These are phyloP conservation scores for Betta splendens DNA, from an alignment of 2,797 vertebrate species.

Conservation along the genomic window DNA sequence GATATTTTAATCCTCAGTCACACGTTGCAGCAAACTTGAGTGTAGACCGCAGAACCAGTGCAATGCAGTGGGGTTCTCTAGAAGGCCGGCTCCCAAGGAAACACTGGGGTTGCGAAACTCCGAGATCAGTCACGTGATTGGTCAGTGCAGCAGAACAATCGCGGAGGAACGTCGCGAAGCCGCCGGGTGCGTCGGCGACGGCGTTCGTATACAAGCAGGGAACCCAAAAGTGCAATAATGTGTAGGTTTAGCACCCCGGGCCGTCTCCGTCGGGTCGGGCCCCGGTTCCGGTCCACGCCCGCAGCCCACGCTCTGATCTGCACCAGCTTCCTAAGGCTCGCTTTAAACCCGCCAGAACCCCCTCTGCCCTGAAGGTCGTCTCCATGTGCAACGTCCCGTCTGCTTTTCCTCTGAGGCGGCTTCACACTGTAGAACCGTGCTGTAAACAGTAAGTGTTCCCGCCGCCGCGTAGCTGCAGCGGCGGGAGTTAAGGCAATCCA, in stretches of 20 bases:
- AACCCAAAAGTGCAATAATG: conserved; percentile 80
- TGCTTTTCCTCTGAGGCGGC: conserved; percentile 51
- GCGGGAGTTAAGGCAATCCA: conserved; percentile 84
- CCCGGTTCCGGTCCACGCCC: conserved; percentile 68
- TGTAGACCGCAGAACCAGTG: conserved; percentile 47
- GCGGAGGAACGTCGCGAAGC: conserved; percentile 63
- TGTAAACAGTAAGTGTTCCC: conserved; percentile 76
- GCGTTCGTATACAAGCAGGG: conserved; percentile 80
- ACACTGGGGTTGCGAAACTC: conserved; percentile 51
- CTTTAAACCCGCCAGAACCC: conserved; percentile 57
- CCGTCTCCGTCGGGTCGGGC: conserved; percentile 61
- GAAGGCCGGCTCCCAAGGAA: conserved; percentile 59
- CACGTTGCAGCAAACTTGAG: conserved; percentile 61
- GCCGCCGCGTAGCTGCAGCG: conserved; percentile 62
- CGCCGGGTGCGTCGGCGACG: conserved; percentile 64
- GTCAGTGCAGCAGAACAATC: conserved; percentile 81
- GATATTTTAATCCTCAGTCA: conserved; percentile 48
- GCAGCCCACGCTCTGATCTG: conserved; percentile 82
- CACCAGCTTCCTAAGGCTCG: conserved; percentile 78
- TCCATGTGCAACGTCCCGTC: conserved; percentile 47
- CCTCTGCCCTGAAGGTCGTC: conserved; percentile 38
- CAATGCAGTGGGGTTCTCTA: conserved; percentile 42
- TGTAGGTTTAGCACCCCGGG: conserved; percentile 70
- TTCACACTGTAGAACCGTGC: conserved; percentile 47
- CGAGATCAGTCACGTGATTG: conserved; percentile 41